These are phyloP conservation scores for Caenorhabditis sp. DNA, from an alignment of 2,888 invertebrate genomes.

Conservation along the genomic window DNA sequence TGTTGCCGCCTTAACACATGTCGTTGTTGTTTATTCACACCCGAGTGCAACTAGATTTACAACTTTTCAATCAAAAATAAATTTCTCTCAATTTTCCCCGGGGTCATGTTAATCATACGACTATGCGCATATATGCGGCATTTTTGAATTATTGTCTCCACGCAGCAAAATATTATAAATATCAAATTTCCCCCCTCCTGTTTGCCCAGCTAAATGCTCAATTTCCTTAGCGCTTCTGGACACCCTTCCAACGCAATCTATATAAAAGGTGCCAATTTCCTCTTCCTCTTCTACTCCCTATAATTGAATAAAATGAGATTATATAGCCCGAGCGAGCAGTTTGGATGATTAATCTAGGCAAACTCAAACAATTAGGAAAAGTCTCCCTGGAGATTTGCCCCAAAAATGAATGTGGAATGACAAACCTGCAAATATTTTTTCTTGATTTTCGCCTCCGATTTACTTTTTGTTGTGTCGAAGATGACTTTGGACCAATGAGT, in stretches of 20 bases:
- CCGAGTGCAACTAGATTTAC: not conserved
- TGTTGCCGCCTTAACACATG: not conserved
- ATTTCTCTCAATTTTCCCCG: not conserved
- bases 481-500: conserved; percentile 71
- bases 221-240: not conserved
- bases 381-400: not conserved
- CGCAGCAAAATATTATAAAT: not conserved
- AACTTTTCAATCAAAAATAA: not conserved
- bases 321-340: not conserved
- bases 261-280: conserved; percentile 1
- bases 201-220: not conserved
- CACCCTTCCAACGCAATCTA: not conserved
- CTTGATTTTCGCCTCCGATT: conserved; percentile 65
- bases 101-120: not conserved
- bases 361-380: not conserved
- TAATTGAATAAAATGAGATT: conserved; percentile 1
- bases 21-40: not conserved
- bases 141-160: too few relatives aligned
- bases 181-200: not conserved
- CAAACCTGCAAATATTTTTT: conserved; percentile 55
- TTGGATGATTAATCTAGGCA: too few relatives aligned
- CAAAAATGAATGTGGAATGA: not conserved
- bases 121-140: not conserved
- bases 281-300: not conserved
- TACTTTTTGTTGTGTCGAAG: conserved; percentile 70